Evolutionary conservation across 2,797 vertebrate species (phyloP).

Genomic region (Decapterus maruadsi): DNA sequence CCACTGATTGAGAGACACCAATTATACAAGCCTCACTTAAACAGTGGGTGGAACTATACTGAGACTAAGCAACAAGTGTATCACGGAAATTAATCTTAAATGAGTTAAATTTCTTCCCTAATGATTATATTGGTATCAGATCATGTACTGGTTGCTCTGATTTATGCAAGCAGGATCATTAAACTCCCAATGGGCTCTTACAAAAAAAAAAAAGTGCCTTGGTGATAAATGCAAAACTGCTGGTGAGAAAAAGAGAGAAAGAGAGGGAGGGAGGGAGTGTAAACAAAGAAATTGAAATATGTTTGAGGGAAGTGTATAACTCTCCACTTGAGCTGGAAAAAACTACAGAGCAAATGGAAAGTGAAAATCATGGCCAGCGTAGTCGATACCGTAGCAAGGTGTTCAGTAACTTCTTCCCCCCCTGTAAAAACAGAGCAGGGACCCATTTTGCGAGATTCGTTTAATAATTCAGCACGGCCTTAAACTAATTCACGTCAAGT

Average conservation of each 20-base stretch:
- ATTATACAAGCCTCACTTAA: background rate
- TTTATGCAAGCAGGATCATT: constrained; percentile 62
- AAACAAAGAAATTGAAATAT: background rate
- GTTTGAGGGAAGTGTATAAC: constrained; percentile 7
- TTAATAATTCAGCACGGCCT: constrained; percentile 81
- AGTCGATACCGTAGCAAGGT: constrained; percentile 33
- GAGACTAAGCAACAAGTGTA: constrained; percentile 19
- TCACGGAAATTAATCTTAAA: constrained; percentile 35
- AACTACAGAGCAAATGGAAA: constrained; percentile 40
- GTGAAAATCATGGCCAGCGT: constrained; percentile 18
- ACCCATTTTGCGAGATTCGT: constrained; percentile 74
- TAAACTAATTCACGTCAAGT: constrained; percentile 81
- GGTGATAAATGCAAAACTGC: constrained; percentile 36
- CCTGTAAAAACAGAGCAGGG: constrained; percentile 64
- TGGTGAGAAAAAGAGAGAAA: background rate
- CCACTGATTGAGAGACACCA: background rate
- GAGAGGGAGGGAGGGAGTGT: background rate
- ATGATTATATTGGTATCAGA: constrained; percentile 46
- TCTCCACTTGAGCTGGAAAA: constrained; percentile 12
- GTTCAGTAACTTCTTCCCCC: constrained; percentile 42
- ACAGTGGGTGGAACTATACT: background rate
- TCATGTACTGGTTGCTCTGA: constrained; percentile 46
- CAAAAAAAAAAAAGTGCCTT: constrained; percentile 30
- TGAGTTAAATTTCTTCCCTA: constrained; percentile 20
- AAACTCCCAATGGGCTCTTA: constrained; percentile 54